A percentile compares a stretch with the other conserved stretches of the same genome.
Conservation (phyloP, 1,140 invertebrate species). For the Acromyrmex echinatior region DNA sequence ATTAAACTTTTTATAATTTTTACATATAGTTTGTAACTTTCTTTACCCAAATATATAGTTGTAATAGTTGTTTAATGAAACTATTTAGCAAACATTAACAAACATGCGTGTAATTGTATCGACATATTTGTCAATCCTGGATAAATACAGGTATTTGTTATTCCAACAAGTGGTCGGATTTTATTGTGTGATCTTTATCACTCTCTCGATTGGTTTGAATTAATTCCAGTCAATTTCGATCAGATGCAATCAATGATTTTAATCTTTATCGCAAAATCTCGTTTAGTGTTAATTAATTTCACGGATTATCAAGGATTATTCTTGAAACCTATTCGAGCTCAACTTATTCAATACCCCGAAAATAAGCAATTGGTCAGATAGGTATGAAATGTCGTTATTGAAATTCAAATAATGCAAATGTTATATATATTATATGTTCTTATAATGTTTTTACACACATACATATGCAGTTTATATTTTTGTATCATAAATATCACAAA, state of each 20-base stretch:
- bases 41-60: background rate
- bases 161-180: conserved; percentile 47
- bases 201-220: conserved; percentile 12
- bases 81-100: conserved; percentile 14
- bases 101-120: conserved; percentile 19
- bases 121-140: conserved; percentile 2
- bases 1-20: background rate
- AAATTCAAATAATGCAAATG: background rate
- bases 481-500: background rate
- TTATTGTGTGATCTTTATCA: conserved; percentile 35
- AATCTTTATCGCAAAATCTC: conserved; percentile 23
- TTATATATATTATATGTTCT: background rate
- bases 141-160: conserved; percentile 43
- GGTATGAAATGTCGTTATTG: background rate
- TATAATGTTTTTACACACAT: no score
- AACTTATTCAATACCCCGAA: background rate
- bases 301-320: conserved; percentile 10
- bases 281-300: conserved; percentile 37
- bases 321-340: conserved; percentile 11
- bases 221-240: conserved; percentile 38
- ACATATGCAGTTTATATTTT: background rate
- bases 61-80: background rate
- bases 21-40: background rate
- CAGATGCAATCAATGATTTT: conserved; percentile 34
- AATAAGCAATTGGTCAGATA: background rate